Evolutionary conservation across 2,113 vertebrate genomes (phyloP).

Genomic region (Perccottus glenii): DNA sequence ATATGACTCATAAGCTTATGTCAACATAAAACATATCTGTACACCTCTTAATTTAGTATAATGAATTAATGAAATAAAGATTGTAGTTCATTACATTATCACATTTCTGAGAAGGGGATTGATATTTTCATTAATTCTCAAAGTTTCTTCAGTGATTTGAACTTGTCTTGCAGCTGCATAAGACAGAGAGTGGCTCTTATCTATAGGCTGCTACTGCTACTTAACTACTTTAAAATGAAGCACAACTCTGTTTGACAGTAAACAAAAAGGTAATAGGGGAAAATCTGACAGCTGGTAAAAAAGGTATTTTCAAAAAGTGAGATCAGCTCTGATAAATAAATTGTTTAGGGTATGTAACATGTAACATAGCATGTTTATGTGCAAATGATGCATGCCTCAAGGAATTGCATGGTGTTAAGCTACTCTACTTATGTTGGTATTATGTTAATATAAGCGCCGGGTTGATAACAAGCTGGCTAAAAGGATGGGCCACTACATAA

Average conservation of each 20-base stretch:
- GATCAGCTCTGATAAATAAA: slow-evolving; percentile 38
- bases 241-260: slow-evolving; percentile 51
- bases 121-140: slow-evolving; percentile 35
- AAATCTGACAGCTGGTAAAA: slow-evolving; percentile 55
- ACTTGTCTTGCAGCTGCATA: slow-evolving; percentile 34
- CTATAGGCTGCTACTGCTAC: slow-evolving; percentile 49
- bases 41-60: not conserved
- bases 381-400: slow-evolving; percentile 9
- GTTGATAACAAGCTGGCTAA: slow-evolving; percentile 51
- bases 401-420: slow-evolving; percentile 2
- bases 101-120: slow-evolving; percentile 42
- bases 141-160: slow-evolving; percentile 39
- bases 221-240: slow-evolving; percentile 66
- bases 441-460: slow-evolving; percentile 61
- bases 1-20: not conserved
- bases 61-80: slow-evolving; percentile 5
- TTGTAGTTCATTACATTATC: slow-evolving; percentile 57
- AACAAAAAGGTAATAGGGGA: slow-evolving; percentile 65
- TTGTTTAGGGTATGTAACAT: slow-evolving; percentile 12
- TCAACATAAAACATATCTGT: not conserved
- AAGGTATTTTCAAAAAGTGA: slow-evolving; percentile 38
- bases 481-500: slow-evolving; percentile 40
- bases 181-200: slow-evolving; percentile 38
- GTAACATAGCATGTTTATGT: not conserved
- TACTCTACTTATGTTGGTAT: slow-evolving; percentile 39